Evolutionary conservation across 2,888 invertebrate species (phyloP).

Genomic region (Thera obeliscata): DNA sequence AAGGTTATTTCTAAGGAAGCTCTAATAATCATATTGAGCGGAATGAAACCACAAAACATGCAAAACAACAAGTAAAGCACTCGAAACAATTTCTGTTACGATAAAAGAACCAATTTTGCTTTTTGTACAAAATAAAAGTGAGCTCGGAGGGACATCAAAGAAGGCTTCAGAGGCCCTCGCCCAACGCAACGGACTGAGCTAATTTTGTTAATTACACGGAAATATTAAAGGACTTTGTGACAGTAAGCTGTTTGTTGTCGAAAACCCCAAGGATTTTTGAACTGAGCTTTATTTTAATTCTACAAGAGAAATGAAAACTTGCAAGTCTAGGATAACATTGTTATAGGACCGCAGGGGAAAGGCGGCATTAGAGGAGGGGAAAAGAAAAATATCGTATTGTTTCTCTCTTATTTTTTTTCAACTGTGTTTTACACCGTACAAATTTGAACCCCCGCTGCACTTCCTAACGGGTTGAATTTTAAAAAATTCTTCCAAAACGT

Average conservation of each 20-base stretch:
- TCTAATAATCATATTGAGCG: slow-evolving; percentile 3
- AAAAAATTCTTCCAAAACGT: too few species aligned
- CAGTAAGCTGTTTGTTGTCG: slow-evolving; percentile 9
- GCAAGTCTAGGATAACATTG: slow-evolving; percentile 39
- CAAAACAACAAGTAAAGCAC: slow-evolving; percentile 22
- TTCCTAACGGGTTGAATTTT: too few species aligned
- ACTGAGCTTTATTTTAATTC: not conserved
- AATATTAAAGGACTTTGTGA: slow-evolving; percentile 27
- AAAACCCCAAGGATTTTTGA: not conserved
- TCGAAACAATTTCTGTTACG: slow-evolving; percentile 23
- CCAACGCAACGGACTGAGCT: slow-evolving; percentile 24
- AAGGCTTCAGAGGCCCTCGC: slow-evolving; percentile 10
- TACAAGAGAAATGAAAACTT: not conserved
- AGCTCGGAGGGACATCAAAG: slow-evolving; percentile 45
- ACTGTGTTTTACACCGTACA: too few species aligned
- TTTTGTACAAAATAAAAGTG: slow-evolving; percentile 38
- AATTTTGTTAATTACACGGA: slow-evolving; percentile 44
- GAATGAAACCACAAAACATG: slow-evolving; percentile 21
- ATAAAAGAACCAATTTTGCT: slow-evolving; percentile 29
- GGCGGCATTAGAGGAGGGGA: slow-evolving; percentile 4
- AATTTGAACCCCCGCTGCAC: too few species aligned
- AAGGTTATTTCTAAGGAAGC: not conserved
- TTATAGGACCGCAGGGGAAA: not conserved
- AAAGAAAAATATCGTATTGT: not conserved
- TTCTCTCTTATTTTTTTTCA: too few species aligned